Percentiles rank a stretch among this genome's conserved stretches.
Conservation (phyloP, 2,113 vertebrate genomes). For the Gorilla gorilla region DNA sequence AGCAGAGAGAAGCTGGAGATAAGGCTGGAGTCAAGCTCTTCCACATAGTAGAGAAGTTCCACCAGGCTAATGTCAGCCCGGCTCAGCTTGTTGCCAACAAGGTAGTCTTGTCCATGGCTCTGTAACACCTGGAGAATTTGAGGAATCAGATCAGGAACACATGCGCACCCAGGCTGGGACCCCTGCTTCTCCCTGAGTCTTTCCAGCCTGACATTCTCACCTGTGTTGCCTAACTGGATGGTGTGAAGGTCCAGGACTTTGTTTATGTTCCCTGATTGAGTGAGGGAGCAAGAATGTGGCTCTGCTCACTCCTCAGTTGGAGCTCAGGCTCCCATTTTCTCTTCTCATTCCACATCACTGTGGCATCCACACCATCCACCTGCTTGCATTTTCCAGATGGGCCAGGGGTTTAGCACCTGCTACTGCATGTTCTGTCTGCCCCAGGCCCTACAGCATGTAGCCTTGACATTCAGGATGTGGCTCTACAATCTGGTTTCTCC, state of each 20-base stretch:
- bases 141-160: background rate
- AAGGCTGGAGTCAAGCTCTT: conserved; percentile 86
- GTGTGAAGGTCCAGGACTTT: background rate
- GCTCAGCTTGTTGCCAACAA: conserved; percentile 90
- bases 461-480: background rate
- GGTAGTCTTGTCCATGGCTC: conserved; percentile 81
- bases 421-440: accelerated
- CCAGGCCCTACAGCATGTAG: accelerated
- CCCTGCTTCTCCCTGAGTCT: background rate
- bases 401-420: no score
- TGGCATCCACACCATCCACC: background rate
- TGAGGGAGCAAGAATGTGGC: background rate
- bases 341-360: accelerated
- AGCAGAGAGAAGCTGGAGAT: conserved; percentile 86
- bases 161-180: accelerated
- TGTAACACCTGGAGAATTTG: conserved; percentile 82
- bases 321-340: background rate
- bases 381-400: background rate
- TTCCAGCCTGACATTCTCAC: background rate
- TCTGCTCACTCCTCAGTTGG: background rate
- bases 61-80: conserved; percentile 90
- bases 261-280: background rate
- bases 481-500: background rate
- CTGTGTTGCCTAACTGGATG: background rate
- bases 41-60: conserved; percentile 89